A percentile compares a stretch with the other conserved stretches of the same genome.
Evolutionary conservation across 2,888 invertebrate genomes (phyloP).

Genomic region (Xanthia togata): DNA sequence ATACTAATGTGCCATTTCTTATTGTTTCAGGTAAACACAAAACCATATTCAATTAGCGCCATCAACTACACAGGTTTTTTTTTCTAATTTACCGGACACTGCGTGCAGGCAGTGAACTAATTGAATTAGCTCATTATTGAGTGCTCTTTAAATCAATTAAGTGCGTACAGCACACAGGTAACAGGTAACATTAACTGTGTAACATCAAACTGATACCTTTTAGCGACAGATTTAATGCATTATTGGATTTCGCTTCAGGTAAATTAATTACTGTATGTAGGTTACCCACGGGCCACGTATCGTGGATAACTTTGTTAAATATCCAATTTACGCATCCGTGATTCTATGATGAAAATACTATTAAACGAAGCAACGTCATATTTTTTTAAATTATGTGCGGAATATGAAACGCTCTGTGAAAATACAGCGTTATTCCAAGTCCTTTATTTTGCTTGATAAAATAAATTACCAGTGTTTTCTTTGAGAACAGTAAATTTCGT

Average conservation of each 20-base stretch:
- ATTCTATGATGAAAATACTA: neutral
- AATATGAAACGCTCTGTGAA: neutral
- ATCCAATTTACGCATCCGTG: conserved; percentile 17
- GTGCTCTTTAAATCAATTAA: conserved; percentile 76
- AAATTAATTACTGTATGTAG: conserved; percentile 20
- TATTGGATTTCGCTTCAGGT: conserved; percentile 38
- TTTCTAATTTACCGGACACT: conserved; percentile 44
- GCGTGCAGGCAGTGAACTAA: conserved; percentile 60
- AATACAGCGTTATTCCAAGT: neutral
- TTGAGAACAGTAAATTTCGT: conserved; percentile 3
- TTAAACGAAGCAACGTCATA: neutral
- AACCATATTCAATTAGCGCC: conserved; percentile 29
- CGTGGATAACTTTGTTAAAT: conserved; percentile 22
- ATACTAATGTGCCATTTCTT: conserved; percentile 44
- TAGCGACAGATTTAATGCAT: conserved; percentile 35
- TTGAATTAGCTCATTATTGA: conserved; percentile 72
- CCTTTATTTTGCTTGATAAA: conserved; percentile 4
- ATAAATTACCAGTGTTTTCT: neutral
- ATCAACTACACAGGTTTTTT: conserved; percentile 42
- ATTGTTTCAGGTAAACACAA: conserved; percentile 68
- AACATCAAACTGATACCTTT: conserved; percentile 43
- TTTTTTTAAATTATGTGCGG: neutral
- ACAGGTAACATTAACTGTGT: conserved; percentile 32
- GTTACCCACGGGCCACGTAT: neutral
- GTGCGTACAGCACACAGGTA: conserved; percentile 21